Evolutionary conservation across 2,113 vertebrate genomes (phyloP).

Genomic region (Chaetops frenatus): DNA sequence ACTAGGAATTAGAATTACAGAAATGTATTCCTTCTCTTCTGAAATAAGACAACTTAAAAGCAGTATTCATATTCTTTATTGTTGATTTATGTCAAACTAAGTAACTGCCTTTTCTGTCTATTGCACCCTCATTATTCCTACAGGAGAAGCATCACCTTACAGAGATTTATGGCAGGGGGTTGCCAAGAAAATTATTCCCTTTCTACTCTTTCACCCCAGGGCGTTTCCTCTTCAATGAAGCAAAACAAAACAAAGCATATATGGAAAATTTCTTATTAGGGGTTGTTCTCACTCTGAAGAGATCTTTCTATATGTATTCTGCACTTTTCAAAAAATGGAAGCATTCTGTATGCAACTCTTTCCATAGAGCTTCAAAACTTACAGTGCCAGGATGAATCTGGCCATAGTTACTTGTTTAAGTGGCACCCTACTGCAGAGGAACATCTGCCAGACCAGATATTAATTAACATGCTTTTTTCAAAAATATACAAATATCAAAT

Average conservation of each 20-base stretch:
- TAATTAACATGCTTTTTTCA: not conserved
- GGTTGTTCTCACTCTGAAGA: not conserved
- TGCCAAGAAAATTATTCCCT: not conserved
- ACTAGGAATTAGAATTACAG: not conserved
- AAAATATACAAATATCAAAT: not conserved
- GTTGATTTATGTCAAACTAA: not conserved
- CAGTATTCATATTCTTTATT: not conserved
- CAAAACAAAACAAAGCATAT: not conserved
- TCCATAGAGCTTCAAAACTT: not conserved
- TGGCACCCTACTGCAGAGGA: not conserved
- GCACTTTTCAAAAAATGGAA: not conserved
- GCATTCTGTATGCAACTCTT: rapidly evolving
- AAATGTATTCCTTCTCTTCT: not conserved
- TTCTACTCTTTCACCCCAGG: not conserved
- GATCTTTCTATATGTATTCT: not conserved
- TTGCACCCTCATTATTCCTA: not conserved
- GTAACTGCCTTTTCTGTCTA: not conserved
- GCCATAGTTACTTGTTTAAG: not conserved
- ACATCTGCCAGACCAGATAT: not conserved
- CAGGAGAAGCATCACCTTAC: not conserved
- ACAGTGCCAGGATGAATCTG: not conserved
- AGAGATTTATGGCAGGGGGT: not conserved
- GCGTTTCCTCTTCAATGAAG: not conserved
- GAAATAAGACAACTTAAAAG: not conserved
- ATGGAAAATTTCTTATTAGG: not conserved